phyloP scores from a whole-genome alignment of 2,888 invertebrate genomes.

The Cantharis flavilabris region DNA sequence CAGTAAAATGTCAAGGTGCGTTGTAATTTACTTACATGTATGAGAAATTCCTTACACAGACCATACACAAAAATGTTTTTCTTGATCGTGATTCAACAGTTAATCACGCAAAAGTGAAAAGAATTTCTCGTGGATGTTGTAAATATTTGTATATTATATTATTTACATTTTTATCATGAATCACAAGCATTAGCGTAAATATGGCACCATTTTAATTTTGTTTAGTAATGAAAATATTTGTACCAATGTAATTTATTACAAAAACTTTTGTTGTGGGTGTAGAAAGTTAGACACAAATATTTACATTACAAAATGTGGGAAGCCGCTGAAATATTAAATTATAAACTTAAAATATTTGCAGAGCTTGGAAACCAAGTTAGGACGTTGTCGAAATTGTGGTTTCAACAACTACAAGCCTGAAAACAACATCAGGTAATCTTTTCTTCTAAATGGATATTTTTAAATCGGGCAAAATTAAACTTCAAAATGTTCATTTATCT shows the following conservation, averaged over 20 bases:
- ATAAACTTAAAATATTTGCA: slow-evolving; percentile 28
- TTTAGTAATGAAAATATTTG: neutral
- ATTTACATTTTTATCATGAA: neutral
- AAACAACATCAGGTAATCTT: slow-evolving; percentile 16
- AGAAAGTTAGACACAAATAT: neutral
- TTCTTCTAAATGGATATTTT: neutral
- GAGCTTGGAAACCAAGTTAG: slow-evolving; percentile 42
- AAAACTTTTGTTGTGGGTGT: neutral
- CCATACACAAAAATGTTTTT: neutral
- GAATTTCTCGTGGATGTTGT: neutral
- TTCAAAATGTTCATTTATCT: no score
- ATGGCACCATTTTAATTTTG: neutral
- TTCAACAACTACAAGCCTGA: slow-evolving; percentile 25
- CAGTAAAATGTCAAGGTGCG: slow-evolving; percentile 33
- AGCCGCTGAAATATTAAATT: neutral
- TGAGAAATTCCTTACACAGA: neutral
- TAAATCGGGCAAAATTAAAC: no score
- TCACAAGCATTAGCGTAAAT: neutral
- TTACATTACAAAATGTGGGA: neutral
- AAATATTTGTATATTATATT: neutral
- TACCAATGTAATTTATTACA: neutral
- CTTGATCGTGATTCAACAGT: neutral
- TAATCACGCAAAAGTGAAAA: neutral
- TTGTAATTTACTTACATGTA: slow-evolving; percentile 7
- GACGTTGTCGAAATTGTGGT: slow-evolving; percentile 36